Conservation (phyloP, 23 tunicate species). For the Ascidia mentula region DNA sequence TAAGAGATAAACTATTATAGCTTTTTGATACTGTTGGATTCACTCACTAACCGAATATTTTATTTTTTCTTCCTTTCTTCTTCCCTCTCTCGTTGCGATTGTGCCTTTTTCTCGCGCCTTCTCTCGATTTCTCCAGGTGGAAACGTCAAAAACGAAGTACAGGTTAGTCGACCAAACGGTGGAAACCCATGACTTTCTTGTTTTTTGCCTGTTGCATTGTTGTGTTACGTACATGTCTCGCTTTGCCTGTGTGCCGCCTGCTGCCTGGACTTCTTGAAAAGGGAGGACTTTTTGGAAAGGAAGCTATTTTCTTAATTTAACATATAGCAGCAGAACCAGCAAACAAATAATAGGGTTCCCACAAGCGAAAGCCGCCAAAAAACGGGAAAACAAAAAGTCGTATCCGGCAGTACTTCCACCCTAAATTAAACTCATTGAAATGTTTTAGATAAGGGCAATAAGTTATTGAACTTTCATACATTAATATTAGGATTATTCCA, state of each 20-base stretch:
- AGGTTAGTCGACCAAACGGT: constrained; percentile 50
- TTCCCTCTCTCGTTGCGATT: neutral
- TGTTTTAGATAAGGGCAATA: too few relatives aligned
- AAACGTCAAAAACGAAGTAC: constrained; percentile 17
- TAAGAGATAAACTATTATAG: too few relatives aligned
- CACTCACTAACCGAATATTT: neutral
- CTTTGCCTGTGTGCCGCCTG: neutral
- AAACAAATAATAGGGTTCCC: too few relatives aligned
- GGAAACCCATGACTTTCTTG: constrained; percentile 1
- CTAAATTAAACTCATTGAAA: too few relatives aligned
- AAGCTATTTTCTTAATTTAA: too few relatives aligned
- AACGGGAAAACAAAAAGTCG: too few relatives aligned
- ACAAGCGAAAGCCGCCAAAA: too few relatives aligned
- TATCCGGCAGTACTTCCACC: too few relatives aligned
- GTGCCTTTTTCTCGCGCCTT: constrained; percentile 3
- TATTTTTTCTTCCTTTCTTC: neutral
- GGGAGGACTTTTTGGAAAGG: too few relatives aligned
- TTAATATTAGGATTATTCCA: too few relatives aligned
- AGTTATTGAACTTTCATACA: too few relatives aligned
- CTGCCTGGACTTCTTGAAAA: neutral
- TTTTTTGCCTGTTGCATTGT: constrained; percentile 1
- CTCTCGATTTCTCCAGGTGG: constrained; percentile 28
- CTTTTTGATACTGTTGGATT: neutral
- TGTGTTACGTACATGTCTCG: constrained; percentile 12
- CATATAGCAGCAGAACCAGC: too few relatives aligned